Percentiles rank a stretch among this genome's conserved stretches.
These are phyloP conservation scores for Entomobrya multifasciata DNA, from an alignment of 2,888 invertebrate species.

Conservation along the genomic window DNA sequence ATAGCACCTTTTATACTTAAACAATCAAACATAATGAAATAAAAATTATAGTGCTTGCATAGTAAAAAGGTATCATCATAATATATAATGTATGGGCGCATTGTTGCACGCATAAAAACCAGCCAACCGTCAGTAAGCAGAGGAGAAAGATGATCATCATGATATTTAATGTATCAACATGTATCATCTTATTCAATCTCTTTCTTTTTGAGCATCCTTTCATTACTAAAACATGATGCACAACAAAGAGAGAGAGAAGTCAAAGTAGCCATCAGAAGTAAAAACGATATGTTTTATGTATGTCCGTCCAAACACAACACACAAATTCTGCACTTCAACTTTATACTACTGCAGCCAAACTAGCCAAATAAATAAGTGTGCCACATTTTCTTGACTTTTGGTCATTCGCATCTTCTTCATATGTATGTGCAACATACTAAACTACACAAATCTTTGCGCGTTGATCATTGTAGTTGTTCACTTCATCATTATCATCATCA, in stretches of 20 bases:
- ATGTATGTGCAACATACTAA: neutral
- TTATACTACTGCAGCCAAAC: neutral
- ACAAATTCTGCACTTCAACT: too few relatives aligned
- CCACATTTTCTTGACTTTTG: conserved; percentile 70
- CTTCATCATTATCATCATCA: neutral
- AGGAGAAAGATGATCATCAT: conserved; percentile 15
- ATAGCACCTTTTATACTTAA: neutral
- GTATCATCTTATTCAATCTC: conserved; percentile 22
- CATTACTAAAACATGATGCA: too few relatives aligned
- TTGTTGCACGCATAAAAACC: conserved; percentile 18
- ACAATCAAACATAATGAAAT: neutral
- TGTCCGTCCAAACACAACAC: neutral
- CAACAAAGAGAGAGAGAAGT: neutral
- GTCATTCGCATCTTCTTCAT: conserved; percentile 38
- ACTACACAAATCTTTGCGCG: conserved; percentile 3
- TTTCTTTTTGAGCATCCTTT: too few relatives aligned
- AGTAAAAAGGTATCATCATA: too few relatives aligned
- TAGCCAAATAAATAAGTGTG: conserved; percentile 63
- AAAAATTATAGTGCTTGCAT: neutral
- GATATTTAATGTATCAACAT: conserved; percentile 22
- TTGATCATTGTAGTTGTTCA: neutral
- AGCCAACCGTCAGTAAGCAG: conserved; percentile 11
- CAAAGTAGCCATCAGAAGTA: neutral
- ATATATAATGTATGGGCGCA: neutral
- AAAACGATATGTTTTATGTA: conserved; percentile 12